Base-by-base conservation (phyloP, 1,140 invertebrate species). In the Trichonephila inaurata region DNA sequence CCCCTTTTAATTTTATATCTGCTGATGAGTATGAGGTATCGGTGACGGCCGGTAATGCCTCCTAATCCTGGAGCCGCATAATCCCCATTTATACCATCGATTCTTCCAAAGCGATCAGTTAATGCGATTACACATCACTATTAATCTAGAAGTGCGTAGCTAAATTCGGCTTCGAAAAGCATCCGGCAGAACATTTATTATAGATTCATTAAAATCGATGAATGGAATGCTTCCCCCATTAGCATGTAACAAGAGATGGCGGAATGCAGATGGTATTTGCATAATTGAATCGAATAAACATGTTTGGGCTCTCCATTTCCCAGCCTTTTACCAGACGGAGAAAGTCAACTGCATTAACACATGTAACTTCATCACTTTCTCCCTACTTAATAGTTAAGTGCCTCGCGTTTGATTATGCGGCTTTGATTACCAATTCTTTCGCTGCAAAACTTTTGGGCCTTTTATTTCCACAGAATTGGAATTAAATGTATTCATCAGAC, bases 281-380 rank as follows among this genome's bases (percentile, higher is more conserved):
- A 88, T 88, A 88, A 88, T 88, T 88, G 86, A 88, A 88, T 88
- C 61, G 86, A 88, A 88, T 88, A 64, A 66, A 64, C 86, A 88
- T 88, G 86, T 64, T 88, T 40, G n/a, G 66, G 66, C 3, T 69
- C 24, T 21, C 28, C 86, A 44, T 88, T 88, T 61, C 86, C 18
- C 62, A 21, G 28, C 60, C 86, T 62, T 24, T 21, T 66, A 60
- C n/a, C 60, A 60, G 83, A 28, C 51, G 33, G 24, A 16, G 77
- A 40, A 66, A 64, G 60, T 88, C 62, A 88, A 66, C 61, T 33
- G 24, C 66, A 62, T 66, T 51, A 66, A 62, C 86, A 66, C 40
- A 33, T 66, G 60, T 88, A 88, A 88, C 86, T 66, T 88, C 86
- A 88, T 88, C 86, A 88, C 86, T 88, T 88, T 33, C n/a, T 24